Percentiles rank a stretch among this genome's conserved stretches.
These are phyloP conservation scores for Siderastrea siderea DNA, from an alignment of 92 coral and sea anemone species.

Conservation along the genomic window DNA sequence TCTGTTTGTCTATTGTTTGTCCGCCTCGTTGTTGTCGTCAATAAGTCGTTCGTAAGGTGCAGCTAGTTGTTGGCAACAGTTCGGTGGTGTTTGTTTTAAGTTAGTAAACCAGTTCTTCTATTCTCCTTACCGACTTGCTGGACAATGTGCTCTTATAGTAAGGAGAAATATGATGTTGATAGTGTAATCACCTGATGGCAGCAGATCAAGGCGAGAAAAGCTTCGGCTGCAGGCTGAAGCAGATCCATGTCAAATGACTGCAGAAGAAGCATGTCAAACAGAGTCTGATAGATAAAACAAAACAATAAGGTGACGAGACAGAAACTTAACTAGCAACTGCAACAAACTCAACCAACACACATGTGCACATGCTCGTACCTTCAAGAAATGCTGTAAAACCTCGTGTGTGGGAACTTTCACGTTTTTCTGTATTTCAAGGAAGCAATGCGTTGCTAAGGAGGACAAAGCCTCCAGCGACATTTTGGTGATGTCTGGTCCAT, in stretches of 20 bases:
- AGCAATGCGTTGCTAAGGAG: conserved; percentile 82
- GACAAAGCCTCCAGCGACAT: conserved; percentile 94
- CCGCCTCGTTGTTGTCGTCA: too few species aligned
- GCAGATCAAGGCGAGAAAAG: conserved; percentile 92
- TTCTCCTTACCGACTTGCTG: neutral
- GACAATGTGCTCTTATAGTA: neutral
- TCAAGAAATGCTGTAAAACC: conserved; percentile 81
- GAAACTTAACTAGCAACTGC: neutral
- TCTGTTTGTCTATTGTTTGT: too few species aligned
- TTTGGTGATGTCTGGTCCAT: conserved; percentile 91
- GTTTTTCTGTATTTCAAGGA: conserved; percentile 73
- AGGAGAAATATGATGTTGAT: neutral
- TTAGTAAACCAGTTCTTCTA: too few species aligned
- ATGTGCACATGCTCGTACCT: conserved; percentile 51
- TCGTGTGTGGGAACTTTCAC: conserved; percentile 63
- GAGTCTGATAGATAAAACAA: conserved; percentile 53
- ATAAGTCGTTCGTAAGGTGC: too few species aligned
- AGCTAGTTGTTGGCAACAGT: too few species aligned
- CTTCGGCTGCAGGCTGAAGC: conserved; percentile 96
- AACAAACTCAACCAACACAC: too few species aligned
- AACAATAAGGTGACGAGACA: neutral
- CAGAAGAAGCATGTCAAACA: conserved; percentile 88
- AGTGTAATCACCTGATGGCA: conserved; percentile 84
- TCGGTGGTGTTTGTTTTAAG: too few species aligned
- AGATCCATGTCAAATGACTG: conserved; percentile 95